These are phyloP conservation scores for Lycopodina hypogea DNA, from an alignment of 37 sponge, comb jelly and placozoan species.

Conservation along the genomic window DNA sequence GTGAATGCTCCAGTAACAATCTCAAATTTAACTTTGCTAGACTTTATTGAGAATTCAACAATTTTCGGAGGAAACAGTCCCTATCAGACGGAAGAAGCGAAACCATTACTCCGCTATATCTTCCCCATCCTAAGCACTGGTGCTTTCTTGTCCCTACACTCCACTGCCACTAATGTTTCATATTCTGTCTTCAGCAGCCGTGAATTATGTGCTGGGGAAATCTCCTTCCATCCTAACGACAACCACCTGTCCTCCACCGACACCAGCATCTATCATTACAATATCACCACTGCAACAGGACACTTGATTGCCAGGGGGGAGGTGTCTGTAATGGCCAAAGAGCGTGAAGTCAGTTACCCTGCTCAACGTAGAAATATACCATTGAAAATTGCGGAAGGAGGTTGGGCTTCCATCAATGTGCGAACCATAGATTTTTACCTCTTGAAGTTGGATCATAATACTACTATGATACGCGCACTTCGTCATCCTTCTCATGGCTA, in stretches of 20 bases:
- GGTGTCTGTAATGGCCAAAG: neutral
- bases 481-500: slow-evolving; percentile 18
- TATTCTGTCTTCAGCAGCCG: slow-evolving; percentile 28
- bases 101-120: neutral
- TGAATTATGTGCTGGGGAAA: neutral
- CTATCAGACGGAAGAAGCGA: too few species aligned
- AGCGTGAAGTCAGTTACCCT: neutral
- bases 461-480: slow-evolving; percentile 1
- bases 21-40: neutral
- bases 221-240: slow-evolving; percentile 16
- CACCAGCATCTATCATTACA: slow-evolving; percentile 10
- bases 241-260: neutral
- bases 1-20: slow-evolving; percentile 5
- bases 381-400: slow-evolving; percentile 13
- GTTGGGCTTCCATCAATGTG: neutral
- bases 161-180: neutral
- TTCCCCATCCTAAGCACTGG: slow-evolving; percentile 18
- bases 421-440: slow-evolving; percentile 17
- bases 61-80: neutral
- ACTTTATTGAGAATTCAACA: neutral
- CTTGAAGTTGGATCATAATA: too few species aligned
- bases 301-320: slow-evolving; percentile 3
- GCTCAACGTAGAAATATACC: slow-evolving; percentile 14
- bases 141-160: neutral
- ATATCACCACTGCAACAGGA: slow-evolving; percentile 11